A percentile compares a stretch with the other conserved stretches of the same genome.
Evolutionary conservation across 2,888 invertebrate genomes (phyloP).

Genomic region (Ommatoiulus sabulosus): DNA sequence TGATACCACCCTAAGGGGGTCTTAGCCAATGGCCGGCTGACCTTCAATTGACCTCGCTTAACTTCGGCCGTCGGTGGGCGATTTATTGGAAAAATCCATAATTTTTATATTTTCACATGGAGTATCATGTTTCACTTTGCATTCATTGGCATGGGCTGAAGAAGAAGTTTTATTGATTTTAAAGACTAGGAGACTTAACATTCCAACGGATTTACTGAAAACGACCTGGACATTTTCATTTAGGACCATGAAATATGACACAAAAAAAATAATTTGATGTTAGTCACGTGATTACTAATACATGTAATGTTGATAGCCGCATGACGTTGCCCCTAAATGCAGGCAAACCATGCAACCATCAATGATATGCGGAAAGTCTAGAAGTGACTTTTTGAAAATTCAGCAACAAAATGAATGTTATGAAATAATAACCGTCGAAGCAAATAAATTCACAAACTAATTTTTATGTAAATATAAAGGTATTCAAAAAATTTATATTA

Average conservation of each 20-base stretch:
- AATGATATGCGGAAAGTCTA: too few relatives aligned
- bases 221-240: too few relatives aligned
- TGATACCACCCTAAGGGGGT: background rate
- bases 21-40: background rate
- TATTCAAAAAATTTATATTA: too few relatives aligned
- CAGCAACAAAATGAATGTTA: too few relatives aligned
- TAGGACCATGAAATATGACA: too few relatives aligned
- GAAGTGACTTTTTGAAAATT: too few relatives aligned
- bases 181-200: background rate
- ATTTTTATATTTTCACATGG: background rate
- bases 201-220: background rate
- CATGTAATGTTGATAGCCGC: background rate
- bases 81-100: conserved; percentile 31
- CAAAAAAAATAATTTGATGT: background rate
- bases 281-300: background rate
- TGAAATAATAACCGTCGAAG: too few relatives aligned
- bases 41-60: background rate
- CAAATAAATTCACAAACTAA: too few relatives aligned
- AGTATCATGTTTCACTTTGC: background rate
- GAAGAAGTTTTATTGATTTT: background rate
- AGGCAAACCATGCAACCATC: background rate
- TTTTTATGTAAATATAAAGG: too few relatives aligned
- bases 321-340: background rate
- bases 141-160: background rate
- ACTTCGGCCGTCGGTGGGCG: background rate